Evolutionary conservation across 2,888 invertebrate genomes (phyloP), one percentile per base, ranked within the genome.

Genomic region (Eupithecia vulgata): DNA sequence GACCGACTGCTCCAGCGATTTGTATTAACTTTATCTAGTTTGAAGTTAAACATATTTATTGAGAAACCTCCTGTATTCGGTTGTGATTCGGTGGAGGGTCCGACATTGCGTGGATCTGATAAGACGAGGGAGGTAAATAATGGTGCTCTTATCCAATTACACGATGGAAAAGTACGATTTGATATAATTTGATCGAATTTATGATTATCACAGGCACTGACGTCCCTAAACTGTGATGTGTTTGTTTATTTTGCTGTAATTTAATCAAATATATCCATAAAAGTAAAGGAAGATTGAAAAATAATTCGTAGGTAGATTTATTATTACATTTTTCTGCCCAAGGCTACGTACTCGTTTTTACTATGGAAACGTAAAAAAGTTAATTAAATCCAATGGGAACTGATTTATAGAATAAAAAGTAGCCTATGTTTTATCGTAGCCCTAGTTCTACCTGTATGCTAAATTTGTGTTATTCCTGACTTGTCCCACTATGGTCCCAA

Each of bases 101-200:
- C 40, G 61, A 79, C 83, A 66, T 77, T 77, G 62, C 68, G 80
- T 81, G 81, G 81, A 84, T 74, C 75, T 77, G 86, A 85, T 85
- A 85, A 78, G 73, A 48, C 76, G 77, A 67, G 62, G 72, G 72
- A 75, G 73, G 72, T 76, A 76, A 72, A 75, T 73, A 74, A 73
- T 76, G 69, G 67, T 52, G 74, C 74, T 73, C 76, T 77, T 80
- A 80, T 77, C 73, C 77, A 80, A 80, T 80, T 77, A 79, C 70
- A 72, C 76, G 69, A 69, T 76, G 71, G 67, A 71, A 61, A 62
- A 73, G 72, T 62, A 40, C 64, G 73, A 61, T 74, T 74, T 68
- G 57, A 59, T 66, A 72, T 75, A 71, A 65, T 70, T 72, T 76
- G 72, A 75, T 75, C 70, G 70, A 68, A 68, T 62, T 71, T 67